A percentile compares a stretch with the other conserved stretches of the same genome.
These are phyloP conservation scores for Enhydra lutris DNA, from an alignment of 2,113 vertebrate species.

Conservation along the genomic window DNA sequence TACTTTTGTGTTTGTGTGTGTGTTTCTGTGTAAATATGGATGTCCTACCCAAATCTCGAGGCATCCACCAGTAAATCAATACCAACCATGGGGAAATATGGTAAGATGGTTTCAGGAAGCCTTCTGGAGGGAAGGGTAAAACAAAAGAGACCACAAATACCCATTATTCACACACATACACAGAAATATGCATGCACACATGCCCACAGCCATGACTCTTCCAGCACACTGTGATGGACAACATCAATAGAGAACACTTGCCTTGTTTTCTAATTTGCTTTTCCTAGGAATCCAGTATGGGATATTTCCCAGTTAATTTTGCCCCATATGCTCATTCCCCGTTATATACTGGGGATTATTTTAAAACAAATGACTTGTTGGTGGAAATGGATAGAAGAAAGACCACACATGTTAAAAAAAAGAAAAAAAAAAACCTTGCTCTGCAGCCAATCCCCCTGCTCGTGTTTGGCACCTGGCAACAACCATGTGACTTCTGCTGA, in stretches of 20 bases:
- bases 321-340: neutral
- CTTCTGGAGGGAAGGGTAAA: neutral
- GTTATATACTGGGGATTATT: neutral
- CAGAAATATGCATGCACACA: neutral
- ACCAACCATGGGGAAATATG: neutral
- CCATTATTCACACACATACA: neutral
- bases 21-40: neutral
- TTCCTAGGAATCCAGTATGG: neutral
- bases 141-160: neutral
- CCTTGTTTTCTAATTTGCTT: neutral
- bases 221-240: neutral
- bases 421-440: neutral
- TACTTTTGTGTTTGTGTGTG: neutral
- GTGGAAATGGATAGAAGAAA: neutral
- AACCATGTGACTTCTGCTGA: neutral
- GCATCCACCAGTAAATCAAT: neutral
- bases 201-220: neutral
- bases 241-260: neutral
- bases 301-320: neutral
- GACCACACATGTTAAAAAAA: neutral
- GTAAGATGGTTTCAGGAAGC: neutral
- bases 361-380: neutral
- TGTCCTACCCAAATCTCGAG: neutral
- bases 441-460: neutral
- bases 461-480: neutral